These are phyloP conservation scores for Tenualosa ilisha DNA, from an alignment of 2,797 vertebrate species.

Conservation along the genomic window DNA sequence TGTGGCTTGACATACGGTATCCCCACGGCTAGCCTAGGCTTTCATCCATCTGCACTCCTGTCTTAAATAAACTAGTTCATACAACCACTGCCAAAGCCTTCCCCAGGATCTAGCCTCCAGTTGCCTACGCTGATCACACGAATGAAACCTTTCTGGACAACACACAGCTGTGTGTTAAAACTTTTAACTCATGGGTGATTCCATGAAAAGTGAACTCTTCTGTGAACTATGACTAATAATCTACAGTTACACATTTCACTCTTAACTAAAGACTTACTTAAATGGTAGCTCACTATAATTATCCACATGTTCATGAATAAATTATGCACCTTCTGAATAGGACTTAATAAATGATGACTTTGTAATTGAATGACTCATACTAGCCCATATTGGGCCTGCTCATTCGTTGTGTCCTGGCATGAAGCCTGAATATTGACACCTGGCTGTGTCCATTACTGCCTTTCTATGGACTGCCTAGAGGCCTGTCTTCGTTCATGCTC, in stretches of 20 bases:
- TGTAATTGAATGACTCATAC: not conserved
- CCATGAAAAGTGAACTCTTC: not conserved
- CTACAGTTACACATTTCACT: not conserved
- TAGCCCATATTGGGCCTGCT: not conserved
- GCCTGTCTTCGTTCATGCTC: not conserved
- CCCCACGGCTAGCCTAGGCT: not conserved
- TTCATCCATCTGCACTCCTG: not conserved
- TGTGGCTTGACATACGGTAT: not conserved
- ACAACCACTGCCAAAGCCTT: not conserved
- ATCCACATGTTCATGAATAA: not conserved
- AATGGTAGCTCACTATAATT: not conserved
- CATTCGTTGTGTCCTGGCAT: not conserved
- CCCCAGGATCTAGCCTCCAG: not conserved
- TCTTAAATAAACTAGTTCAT: slow-evolving; percentile 2
- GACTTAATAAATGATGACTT: not conserved
- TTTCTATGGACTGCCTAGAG: no score
- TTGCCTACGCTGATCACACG: not conserved
- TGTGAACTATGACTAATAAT: not conserved
- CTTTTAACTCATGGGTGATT: no score
- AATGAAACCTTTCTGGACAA: not conserved
- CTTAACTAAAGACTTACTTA: not conserved
- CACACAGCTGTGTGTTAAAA: no score
- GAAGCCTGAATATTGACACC: no score
- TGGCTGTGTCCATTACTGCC: no score
- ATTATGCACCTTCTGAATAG: not conserved